Base-by-base conservation (phyloP, 1,140 invertebrate genomes). In the Ceratina japonica region DNA sequence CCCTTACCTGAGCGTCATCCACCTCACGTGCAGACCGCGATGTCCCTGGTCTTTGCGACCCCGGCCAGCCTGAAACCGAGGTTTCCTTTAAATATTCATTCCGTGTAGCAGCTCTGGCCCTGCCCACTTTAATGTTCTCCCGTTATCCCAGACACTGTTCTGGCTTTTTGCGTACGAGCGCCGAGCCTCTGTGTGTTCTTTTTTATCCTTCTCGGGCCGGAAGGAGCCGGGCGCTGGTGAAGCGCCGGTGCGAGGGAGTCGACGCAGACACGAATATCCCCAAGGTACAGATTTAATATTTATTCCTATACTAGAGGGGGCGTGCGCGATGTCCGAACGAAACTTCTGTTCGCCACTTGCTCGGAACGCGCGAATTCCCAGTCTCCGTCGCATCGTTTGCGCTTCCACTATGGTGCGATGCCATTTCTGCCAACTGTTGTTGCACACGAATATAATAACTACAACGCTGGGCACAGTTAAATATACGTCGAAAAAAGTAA, bases 81-180 rank as follows among this genome's bases (percentile, higher is more conserved):
- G 79, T 88, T 88, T 87, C 65, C 78, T 88, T 88, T 88, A 88
- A 88, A 88, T 88, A 88, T 88, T 88, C 87, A 84, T 82, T 77
- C 71, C 77, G 81, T 80, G 87, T 86, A 87, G 75, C 79, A 54
- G 63, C 82, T 74, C 79, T 65, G 37, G 63, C 72, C 72, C 77
- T 63, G 76, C 79, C 80, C 79, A 84, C 82, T 81, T 88, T 87
- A 88, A 88, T 86, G 87, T 88, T 85, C 86, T 63, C 69, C 72
- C 80, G 82, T 87, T 88, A 87, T 86, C 82, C 83, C 79, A 86
- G 86, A 88, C 84, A 83, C 73, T 84, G 82, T 83, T 86, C 83
- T 78, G 37, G 85, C 83, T 86, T 82, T 88, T 88, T 88, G 81
- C 83, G 83, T 87, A 87, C 73, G 84, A 85, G 75, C 66, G 58